These are phyloP conservation scores for Rhinatrema bivittatum DNA, from an alignment of 2,797 vertebrate genomes.

Conservation along the genomic window DNA sequence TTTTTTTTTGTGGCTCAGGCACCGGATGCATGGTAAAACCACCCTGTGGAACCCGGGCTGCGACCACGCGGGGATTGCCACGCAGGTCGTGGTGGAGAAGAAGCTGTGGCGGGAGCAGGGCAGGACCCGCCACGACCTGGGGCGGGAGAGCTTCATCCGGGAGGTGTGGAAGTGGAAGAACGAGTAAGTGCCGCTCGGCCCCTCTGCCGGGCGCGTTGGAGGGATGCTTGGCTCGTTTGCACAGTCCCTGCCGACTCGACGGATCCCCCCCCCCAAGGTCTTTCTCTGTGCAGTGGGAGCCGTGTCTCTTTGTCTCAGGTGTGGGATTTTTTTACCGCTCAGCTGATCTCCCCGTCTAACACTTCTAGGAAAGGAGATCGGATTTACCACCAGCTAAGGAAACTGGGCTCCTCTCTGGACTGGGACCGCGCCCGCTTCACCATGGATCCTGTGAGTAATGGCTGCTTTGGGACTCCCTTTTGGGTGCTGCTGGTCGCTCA, in stretches of 20 bases:
- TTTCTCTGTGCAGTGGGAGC: too few relatives aligned
- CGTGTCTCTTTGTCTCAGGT: too few relatives aligned
- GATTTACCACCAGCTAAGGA: conserved; percentile 87
- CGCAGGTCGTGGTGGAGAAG: conserved; percentile 90
- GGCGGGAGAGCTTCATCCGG: conserved; percentile 71
- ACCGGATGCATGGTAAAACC: conserved; percentile 83
- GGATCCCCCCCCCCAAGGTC: too few relatives aligned
- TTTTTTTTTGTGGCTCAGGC: conserved; percentile 50
- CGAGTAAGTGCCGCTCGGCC: conserved; percentile 58
- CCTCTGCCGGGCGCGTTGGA: background rate
- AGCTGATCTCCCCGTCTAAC: background rate
- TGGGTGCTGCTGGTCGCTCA: too few relatives aligned
- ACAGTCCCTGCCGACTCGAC: background rate
- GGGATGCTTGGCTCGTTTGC: too few relatives aligned
- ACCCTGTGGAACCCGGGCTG: conserved; percentile 90
- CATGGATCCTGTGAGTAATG: conserved; percentile 76
- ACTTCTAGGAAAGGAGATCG: conserved; percentile 77
- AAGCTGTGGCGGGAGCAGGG: conserved; percentile 77
- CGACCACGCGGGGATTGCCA: conserved; percentile 88
- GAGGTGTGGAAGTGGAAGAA: conserved; percentile 92
- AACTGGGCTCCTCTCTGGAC: conserved; percentile 81
- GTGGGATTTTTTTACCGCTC: too few relatives aligned
- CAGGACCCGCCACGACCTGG: conserved; percentile 76
- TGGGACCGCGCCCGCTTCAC: conserved; percentile 92
- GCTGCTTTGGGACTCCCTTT: too few relatives aligned